Evolutionary conservation across 2,888 invertebrate genomes (phyloP).

Genomic region (Apamea monoglypha): DNA sequence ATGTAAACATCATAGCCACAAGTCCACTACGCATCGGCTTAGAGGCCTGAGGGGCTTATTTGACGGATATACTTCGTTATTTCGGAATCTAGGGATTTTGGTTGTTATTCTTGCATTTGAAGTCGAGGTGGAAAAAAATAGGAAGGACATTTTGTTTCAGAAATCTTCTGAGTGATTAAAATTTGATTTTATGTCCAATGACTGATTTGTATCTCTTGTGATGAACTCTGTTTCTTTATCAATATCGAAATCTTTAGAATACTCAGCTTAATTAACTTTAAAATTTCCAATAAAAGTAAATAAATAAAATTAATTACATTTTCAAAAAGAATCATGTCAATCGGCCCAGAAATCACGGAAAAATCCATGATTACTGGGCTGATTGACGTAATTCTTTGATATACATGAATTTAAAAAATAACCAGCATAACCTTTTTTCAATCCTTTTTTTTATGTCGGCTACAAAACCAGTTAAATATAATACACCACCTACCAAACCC

Average conservation of each 20-base stretch:
- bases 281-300: neutral
- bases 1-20: constrained; percentile 42
- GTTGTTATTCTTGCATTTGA: neutral
- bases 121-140: neutral
- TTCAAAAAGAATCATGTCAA: neutral
- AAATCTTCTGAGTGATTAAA: neutral
- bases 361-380: too few species aligned
- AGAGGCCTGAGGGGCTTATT: constrained; percentile 21
- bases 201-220: neutral
- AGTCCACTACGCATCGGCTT: constrained; percentile 41
- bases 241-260: neutral
- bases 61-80: constrained; percentile 30
- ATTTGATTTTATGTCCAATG: neutral
- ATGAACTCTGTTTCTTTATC: neutral
- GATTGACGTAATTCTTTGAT: too few species aligned
- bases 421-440: too few species aligned
- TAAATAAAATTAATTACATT: neutral
- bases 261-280: neutral
- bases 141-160: neutral
- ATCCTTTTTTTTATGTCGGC: too few species aligned
- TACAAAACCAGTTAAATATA: neutral
- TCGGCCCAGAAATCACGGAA: too few species aligned
- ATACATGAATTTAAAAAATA: too few species aligned
- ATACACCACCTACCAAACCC: too few species aligned
- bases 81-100: constrained; percentile 15